Evolutionary conservation across 1,140 invertebrate genomes (phyloP).

Genomic region (Drosophila carrolli): DNA sequence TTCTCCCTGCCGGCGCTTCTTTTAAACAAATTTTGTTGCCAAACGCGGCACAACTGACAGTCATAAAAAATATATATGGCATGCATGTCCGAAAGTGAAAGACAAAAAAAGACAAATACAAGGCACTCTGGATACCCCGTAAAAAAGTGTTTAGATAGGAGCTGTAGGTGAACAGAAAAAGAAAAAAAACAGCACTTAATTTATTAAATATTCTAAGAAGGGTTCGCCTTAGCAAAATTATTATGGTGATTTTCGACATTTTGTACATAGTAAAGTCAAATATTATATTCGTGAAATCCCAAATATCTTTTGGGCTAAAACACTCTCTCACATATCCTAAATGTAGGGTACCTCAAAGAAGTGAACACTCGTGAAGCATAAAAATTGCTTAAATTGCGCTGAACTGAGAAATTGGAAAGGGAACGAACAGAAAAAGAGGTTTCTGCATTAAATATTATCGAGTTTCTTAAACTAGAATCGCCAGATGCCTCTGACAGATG

Average conservation of each 20-base stretch:
- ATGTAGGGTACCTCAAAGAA: conserved; percentile 19
- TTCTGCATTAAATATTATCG: conserved; percentile 1
- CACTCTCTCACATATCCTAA: neutral
- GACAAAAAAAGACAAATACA: neutral
- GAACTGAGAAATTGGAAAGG: neutral
- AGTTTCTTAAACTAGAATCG: neutral
- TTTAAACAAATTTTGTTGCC: conserved; percentile 58
- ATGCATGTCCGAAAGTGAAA: conserved; percentile 5
- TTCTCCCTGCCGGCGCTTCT: conserved; percentile 11
- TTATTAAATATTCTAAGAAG: too few species aligned
- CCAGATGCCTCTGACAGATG: conserved; percentile 7
- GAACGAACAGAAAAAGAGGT: neutral
- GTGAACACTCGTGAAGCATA: conserved; percentile 27
- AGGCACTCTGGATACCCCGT: neutral
- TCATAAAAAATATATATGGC: conserved; percentile 40
- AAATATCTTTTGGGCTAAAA: neutral
- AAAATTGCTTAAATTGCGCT: conserved; percentile 19
- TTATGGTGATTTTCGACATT: too few species aligned
- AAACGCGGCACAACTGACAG: conserved; percentile 55
- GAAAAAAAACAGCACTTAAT: too few species aligned
- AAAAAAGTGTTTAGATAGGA: neutral
- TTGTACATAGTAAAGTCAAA: neutral
- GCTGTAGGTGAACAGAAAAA: too few species aligned
- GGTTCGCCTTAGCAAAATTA: too few species aligned
- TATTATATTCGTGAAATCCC: neutral